These are phyloP conservation scores for Anguilla megastoma DNA, from an alignment of 2,797 vertebrate genomes.

Conservation along the genomic window DNA sequence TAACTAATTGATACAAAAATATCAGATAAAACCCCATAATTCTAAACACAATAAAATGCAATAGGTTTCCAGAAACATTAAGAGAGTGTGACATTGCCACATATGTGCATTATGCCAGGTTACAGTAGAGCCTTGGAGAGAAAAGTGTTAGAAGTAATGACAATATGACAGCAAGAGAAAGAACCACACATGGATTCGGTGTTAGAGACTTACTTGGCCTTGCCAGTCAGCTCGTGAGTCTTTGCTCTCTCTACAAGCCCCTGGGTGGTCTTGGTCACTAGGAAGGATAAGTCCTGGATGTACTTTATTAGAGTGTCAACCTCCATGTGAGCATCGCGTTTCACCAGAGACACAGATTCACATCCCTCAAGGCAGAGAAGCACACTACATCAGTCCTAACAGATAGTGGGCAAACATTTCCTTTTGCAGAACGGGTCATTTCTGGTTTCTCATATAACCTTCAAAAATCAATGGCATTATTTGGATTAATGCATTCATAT, in stretches of 20 bases:
- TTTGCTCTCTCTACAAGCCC: conserved; percentile 63
- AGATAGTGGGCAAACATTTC: background rate
- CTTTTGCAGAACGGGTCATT: background rate
- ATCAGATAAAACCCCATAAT: background rate
- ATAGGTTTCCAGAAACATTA: background rate
- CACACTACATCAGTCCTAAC: background rate
- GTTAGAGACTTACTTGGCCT: conserved; percentile 62
- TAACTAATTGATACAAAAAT: background rate
- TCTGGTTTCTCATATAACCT: background rate
- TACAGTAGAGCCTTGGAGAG: background rate
- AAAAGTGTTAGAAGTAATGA: background rate
- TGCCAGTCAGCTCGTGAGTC: conserved; percentile 57
- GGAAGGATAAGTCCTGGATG: conserved; percentile 54
- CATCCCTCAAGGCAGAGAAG: conserved; percentile 49
- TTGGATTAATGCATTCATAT: background rate
- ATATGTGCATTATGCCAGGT: background rate
- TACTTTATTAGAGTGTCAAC: conserved; percentile 54
- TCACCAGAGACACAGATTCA: conserved; percentile 59
- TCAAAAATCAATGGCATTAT: background rate
- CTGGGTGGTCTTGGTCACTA: conserved; percentile 45
- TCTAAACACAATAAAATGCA: background rate
- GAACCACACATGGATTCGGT: background rate
- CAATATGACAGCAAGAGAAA: background rate
- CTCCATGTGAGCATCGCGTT: conserved; percentile 57
- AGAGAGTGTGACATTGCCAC: background rate